Conservation (phyloP, 2,888 invertebrate genomes). For the Atethmia centrago region DNA sequence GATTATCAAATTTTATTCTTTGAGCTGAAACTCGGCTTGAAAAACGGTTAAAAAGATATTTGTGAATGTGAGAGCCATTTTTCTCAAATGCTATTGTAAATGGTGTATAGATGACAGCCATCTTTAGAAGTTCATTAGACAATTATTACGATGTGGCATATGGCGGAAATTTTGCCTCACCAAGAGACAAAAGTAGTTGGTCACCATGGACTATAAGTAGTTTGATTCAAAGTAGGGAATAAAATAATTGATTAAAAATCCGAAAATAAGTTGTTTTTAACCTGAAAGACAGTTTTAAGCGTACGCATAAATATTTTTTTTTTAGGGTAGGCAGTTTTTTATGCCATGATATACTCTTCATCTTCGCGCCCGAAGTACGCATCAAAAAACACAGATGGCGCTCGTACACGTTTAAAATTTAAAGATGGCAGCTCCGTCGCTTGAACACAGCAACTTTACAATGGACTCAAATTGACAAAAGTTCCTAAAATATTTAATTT, state of each 20-base stretch:
- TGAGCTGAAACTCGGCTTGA: not conserved
- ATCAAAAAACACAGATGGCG: slow-evolving; percentile 41
- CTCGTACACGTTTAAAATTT: slow-evolving; percentile 18
- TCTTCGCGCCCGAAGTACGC: slow-evolving; percentile 27
- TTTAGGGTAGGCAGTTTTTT: not conserved
- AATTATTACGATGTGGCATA: not conserved
- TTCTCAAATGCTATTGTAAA: not conserved
- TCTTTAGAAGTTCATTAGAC: not conserved
- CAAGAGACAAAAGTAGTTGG: not conserved
- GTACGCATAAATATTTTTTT: not conserved
- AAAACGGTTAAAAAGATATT: not conserved
- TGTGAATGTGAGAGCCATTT: not conserved
- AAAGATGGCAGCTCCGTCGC: slow-evolving; percentile 58
- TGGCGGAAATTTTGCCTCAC: not conserved
- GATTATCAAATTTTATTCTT: not conserved
- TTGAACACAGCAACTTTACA: slow-evolving; percentile 23
- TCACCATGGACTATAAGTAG: not conserved
- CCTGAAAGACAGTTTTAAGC: not conserved
- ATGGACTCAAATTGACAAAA: slow-evolving; percentile 59
- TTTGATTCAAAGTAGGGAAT: not conserved
- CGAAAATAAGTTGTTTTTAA: not conserved
- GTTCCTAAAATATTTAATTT: slow-evolving; percentile 49
- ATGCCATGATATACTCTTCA: slow-evolving; percentile 1
- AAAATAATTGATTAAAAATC: not conserved
- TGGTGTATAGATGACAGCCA: not conserved